phyloP scores from a whole-genome alignment of 2,797 vertebrate genomes.

The Coracias cyanogaster region DNA sequence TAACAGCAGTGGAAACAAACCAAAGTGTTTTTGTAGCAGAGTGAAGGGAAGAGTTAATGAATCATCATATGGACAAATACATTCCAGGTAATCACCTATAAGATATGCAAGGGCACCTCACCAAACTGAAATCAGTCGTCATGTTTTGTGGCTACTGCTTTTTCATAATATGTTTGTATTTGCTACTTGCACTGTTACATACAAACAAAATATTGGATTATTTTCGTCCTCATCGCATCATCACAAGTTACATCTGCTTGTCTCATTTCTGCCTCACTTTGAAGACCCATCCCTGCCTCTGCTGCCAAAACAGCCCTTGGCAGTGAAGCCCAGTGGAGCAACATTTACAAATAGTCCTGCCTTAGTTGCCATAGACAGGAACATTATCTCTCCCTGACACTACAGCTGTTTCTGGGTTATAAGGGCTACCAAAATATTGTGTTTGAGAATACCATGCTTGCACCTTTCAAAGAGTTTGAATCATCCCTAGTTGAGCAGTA shows the following conservation, averaged over 20 bases:
- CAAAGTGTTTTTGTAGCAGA: background rate
- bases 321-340: background rate
- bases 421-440: background rate
- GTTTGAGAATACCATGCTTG: background rate
- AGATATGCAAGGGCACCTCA: conserved; percentile 37
- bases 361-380: background rate
- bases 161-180: background rate
- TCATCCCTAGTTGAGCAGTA: background rate
- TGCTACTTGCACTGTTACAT: too few species aligned
- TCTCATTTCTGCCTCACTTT: background rate
- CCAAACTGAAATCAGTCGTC: conserved; percentile 51
- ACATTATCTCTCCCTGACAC: background rate
- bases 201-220: background rate
- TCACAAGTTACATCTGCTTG: background rate
- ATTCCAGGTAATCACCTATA: conserved; percentile 11
- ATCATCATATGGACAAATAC: conserved; percentile 8
- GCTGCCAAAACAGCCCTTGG: background rate
- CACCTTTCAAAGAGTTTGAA: background rate
- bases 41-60: background rate
- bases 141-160: conserved; percentile 33
- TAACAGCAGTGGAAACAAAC: background rate
- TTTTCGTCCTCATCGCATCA: conserved; percentile 5
- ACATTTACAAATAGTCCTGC: background rate
- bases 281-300: background rate
- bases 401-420: background rate